Conservation (phyloP, 23 tunicate genomes). For the Phallusia fumigata region DNA sequence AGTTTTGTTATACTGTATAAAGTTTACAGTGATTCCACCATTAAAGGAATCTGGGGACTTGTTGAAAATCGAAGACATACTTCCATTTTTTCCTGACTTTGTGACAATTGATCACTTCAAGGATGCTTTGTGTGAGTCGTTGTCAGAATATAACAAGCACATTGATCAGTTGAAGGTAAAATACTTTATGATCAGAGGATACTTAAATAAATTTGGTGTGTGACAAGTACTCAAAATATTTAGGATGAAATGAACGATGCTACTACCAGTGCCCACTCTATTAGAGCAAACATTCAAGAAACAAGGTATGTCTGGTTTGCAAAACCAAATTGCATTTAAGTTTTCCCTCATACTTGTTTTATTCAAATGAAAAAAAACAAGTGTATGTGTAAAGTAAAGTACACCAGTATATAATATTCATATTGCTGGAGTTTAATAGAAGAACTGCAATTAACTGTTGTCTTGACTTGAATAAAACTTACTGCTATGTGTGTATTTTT, state of each 20-base stretch:
- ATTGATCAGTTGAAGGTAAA: conserved; percentile 77
- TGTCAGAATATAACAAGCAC: conserved; percentile 82
- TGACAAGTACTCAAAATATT: too few relatives aligned
- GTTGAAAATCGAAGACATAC: conserved; percentile 84
- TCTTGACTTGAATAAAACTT: too few relatives aligned
- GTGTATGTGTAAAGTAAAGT: too few relatives aligned
- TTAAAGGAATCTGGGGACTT: conserved; percentile 76
- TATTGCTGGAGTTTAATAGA: too few relatives aligned
- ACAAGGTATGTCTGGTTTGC: conserved; percentile 52
- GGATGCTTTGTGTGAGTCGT: conserved; percentile 91
- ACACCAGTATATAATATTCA: too few relatives aligned
- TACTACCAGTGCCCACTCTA: conserved; percentile 69
- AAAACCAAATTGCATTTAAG: too few relatives aligned
- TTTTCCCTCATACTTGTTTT: too few relatives aligned
- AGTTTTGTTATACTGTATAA: too few relatives aligned
- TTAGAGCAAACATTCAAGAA: conserved; percentile 83
- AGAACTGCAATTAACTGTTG: too few relatives aligned
- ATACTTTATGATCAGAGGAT: too few relatives aligned
- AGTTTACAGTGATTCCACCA: background rate
- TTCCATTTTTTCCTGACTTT: conserved; percentile 96
- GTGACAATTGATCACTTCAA: conserved; percentile 97
- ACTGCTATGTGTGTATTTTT: background rate
- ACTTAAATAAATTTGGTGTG: too few relatives aligned
- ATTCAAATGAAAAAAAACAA: too few relatives aligned
- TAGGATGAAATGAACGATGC: conserved; percentile 97